Conservation (phyloP, 1,140 invertebrate species). For the Thereuonema tuberculata region DNA sequence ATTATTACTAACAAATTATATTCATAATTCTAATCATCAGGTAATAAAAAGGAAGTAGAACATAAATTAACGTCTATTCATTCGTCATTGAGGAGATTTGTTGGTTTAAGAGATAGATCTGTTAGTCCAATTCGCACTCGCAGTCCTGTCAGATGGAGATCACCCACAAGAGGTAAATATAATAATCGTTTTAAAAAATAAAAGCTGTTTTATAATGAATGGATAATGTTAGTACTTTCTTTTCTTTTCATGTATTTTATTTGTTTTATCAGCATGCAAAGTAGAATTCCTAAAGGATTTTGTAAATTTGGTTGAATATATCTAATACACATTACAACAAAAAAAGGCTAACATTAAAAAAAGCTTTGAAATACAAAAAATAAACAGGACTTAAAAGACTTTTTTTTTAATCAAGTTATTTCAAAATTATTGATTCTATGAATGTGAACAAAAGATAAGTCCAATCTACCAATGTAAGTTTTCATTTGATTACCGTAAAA, state of each 20-base stretch:
- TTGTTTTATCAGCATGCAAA: not conserved
- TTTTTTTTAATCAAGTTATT: too few species aligned
- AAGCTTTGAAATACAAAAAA: too few species aligned
- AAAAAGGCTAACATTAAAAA: too few species aligned
- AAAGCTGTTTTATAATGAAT: not conserved
- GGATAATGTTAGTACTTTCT: too few species aligned
- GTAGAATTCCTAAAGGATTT: not conserved
- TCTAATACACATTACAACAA: not conserved
- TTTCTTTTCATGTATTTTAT: not conserved
- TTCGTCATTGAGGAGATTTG: slow-evolving; percentile 61
- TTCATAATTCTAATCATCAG: too few species aligned
- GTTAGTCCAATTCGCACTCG: not conserved
- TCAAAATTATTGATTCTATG: too few species aligned
- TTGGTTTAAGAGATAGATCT: slow-evolving; percentile 43
- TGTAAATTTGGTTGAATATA: not conserved
- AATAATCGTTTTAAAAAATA: not conserved
- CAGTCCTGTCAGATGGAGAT: slow-evolving; percentile 1
- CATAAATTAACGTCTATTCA: slow-evolving; percentile 66
- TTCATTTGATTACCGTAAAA: too few species aligned
- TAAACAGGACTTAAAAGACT: too few species aligned
- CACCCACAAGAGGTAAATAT: not conserved
- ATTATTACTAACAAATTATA: too few species aligned
- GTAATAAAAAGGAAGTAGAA: slow-evolving; percentile 61
- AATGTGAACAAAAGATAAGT: too few species aligned
- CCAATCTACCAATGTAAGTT: too few species aligned